A percentile compares a stretch with the other conserved stretches of the same genome.
Evolutionary conservation across 2,888 invertebrate species (phyloP).

Genomic region (Stegophylla sp.): DNA sequence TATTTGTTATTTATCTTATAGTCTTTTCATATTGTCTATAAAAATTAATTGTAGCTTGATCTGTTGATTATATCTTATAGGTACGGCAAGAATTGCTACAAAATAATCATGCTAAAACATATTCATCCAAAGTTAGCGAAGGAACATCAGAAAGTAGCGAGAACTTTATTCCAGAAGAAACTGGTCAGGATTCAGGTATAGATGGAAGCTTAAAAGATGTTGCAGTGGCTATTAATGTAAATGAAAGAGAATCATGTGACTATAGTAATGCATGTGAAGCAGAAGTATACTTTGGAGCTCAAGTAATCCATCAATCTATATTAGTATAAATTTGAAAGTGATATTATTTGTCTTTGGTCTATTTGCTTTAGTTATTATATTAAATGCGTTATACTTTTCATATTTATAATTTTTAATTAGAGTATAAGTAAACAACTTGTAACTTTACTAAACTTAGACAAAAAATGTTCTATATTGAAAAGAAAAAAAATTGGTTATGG

Average conservation of each 20-base stretch:
- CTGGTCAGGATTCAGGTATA: constrained; percentile 55
- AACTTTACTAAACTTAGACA: too few relatives aligned
- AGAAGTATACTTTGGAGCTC: constrained; percentile 38
- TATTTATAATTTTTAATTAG: too few relatives aligned
- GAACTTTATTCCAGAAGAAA: constrained; percentile 50
- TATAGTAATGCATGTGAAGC: constrained; percentile 49
- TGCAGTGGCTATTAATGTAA: not conserved
- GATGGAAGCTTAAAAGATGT: constrained; percentile 49
- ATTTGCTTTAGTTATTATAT: too few relatives aligned
- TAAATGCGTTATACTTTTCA: too few relatives aligned
- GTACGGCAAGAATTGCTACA: constrained; percentile 15
- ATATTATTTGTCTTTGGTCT: too few relatives aligned
- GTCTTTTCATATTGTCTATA: not conserved
- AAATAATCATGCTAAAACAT: constrained; percentile 36
- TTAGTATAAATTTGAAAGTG: not conserved
- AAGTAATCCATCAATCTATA: constrained; percentile 22
- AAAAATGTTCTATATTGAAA: too few relatives aligned
- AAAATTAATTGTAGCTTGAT: not conserved
- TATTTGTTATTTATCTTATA: not conserved
- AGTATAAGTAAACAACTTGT: too few relatives aligned
- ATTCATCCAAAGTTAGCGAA: constrained; percentile 38
- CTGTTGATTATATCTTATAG: not conserved
- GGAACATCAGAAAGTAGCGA: constrained; percentile 54
- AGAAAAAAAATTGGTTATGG: too few relatives aligned
- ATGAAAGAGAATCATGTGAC: constrained; percentile 11